Evolutionary conservation across 2,113 vertebrate species (phyloP), one percentile per base, ranked within the genome.

Genomic region (Oceanites oceanicus): DNA sequence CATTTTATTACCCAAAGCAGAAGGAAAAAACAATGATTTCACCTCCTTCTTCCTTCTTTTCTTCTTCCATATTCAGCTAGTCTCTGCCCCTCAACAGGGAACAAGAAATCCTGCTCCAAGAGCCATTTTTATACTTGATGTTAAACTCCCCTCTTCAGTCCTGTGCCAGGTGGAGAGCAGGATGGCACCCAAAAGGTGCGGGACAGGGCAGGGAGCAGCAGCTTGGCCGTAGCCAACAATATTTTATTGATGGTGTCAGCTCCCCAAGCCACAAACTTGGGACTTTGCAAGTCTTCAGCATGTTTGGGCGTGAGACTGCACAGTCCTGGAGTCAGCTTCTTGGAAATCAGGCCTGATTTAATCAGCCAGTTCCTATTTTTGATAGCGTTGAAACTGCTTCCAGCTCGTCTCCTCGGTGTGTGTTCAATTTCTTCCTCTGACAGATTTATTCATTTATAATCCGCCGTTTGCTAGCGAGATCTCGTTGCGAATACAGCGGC

Each of bases 211-310:
- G 86, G 16, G 53, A 70, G 53, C 42, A 11, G 76, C 81, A 30
- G 29, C 58, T 4, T 36, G 52, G 47, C 59, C 9, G 0, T 1
- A 78, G 34, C 16, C 2, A 2, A 7, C 42, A 15, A 0, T 3
- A 15, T 30, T 34, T 20, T 3, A 5, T 15, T 32, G 34, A 26
- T 40, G 65, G 7, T 2, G 11, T 67, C 23, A 21, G 27, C 49
- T 77, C 49, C 30, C 16, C 74, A 52, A 7, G 26, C 53, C 53
- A 25, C 70, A 47, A 11, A 81, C 30, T 10, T 30, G 36, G 5
- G 44, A 25, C 66, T 65, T 32, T 10, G 40, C 45, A 6, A 27
- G 7, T 8, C 45, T 55, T 13, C 0, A 11, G 25, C 8, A 15
- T 0, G 9, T 40, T 50, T 10, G 74, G 70, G 38, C 14, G 0